These are phyloP conservation scores for Calameuta pallipes DNA, from an alignment of 2,888 invertebrate genomes.

Conservation along the genomic window DNA sequence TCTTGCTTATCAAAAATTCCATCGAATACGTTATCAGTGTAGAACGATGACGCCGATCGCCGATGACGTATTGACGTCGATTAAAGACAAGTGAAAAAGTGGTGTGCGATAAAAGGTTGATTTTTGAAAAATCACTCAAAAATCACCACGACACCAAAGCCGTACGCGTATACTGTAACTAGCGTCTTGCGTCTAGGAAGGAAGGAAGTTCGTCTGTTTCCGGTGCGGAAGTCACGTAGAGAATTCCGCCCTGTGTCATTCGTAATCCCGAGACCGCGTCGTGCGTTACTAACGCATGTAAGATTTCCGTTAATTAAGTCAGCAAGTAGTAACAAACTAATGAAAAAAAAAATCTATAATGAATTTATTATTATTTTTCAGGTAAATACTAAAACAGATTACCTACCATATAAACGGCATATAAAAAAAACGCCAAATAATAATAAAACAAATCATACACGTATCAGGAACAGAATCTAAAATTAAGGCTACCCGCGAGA, in stretches of 20 bases:
- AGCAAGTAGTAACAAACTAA: no score
- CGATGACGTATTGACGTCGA: not conserved
- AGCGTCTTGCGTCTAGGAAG: not conserved
- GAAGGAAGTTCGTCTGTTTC: not conserved
- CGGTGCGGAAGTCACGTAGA: constrained; percentile 3
- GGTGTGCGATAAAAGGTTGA: not conserved
- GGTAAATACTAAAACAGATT: not conserved
- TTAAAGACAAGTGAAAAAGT: not conserved
- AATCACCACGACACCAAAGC: not conserved
- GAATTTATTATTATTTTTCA: no score
- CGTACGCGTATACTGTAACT: not conserved
- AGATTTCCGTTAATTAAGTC: no score
- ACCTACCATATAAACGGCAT: not conserved
- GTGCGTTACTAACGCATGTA: not conserved
- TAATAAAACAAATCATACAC: not conserved
- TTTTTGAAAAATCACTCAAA: not conserved
- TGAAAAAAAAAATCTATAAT: no score
- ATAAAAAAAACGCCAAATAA: not conserved
- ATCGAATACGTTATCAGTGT: not conserved
- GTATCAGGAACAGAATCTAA: not conserved
- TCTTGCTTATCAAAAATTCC: not conserved
- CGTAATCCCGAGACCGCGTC: not conserved
- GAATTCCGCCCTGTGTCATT: not conserved
- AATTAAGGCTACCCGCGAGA: not conserved
- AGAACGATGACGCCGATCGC: not conserved